Percentiles rank a stretch among this genome's conserved stretches.
phyloP scores from a whole-genome alignment of 1,140 invertebrate species.

The Neomicropteryx cornuta region DNA sequence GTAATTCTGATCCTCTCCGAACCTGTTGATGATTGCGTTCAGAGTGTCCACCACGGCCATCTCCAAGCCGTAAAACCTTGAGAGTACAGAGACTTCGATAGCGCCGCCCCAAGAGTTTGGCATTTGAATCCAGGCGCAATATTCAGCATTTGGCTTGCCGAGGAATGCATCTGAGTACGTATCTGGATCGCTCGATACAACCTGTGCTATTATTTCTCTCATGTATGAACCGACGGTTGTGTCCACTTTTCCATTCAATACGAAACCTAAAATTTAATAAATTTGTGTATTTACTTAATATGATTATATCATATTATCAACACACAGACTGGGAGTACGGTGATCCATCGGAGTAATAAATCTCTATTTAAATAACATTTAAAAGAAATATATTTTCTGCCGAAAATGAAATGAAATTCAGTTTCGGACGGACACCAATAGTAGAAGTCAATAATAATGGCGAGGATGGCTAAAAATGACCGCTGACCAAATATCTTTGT shows the following conservation, averaged over 20 bases:
- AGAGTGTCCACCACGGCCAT: slow-evolving; percentile 90
- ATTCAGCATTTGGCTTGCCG: slow-evolving; percentile 74
- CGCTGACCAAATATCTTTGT: no score
- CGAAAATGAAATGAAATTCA: no score
- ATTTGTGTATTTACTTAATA: neutral
- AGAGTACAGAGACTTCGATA: slow-evolving; percentile 82
- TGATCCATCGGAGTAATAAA: no score
- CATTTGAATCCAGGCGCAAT: slow-evolving; percentile 79
- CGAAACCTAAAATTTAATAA: slow-evolving; percentile 36
- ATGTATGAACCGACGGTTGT: slow-evolving; percentile 57
- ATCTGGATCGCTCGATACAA: slow-evolving; percentile 62
- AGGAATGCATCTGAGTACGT: slow-evolving; percentile 80
- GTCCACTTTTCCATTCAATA: slow-evolving; percentile 65
- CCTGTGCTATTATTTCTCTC: slow-evolving; percentile 77
- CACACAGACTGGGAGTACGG: no score
- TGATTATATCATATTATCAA: neutral
- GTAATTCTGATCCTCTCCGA: slow-evolving; percentile 88
- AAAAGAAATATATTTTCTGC: neutral
- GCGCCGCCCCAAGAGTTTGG: slow-evolving; percentile 89
- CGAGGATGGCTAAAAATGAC: no score
- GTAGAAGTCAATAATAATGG: no score
- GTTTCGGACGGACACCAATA: no score
- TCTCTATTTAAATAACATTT: no score
- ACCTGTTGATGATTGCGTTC: slow-evolving; percentile 80
- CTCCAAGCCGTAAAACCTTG: slow-evolving; percentile 79